Base-by-base conservation (phyloP, 2,888 invertebrate genomes). In the Drosophila pegasa region DNA sequence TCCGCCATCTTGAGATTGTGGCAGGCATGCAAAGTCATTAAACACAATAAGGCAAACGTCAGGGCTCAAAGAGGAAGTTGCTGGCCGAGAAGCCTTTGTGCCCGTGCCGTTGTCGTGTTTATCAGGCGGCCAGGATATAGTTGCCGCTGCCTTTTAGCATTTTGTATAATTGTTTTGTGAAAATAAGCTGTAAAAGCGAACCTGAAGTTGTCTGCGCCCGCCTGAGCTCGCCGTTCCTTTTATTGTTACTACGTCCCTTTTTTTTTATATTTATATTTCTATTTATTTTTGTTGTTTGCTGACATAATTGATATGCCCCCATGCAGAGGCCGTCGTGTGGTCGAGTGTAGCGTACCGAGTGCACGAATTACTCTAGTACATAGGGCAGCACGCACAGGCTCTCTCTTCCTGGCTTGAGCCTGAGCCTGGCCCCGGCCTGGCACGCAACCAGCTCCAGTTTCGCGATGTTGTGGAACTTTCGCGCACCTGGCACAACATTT, bases 261-360 rank as follows among this genome's bases (percentile, higher is more conserved):
- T 25, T 2, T 47, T 50, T 5, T 25, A 31, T 22, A 8, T n/a
- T 31, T 35, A n/a, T 33, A 45, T 33, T 68, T 45, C 27, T 45
- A n/a, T 56, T 63, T 41, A 43, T 31, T 25, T 59, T 58, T 63
- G 38, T 16, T 68, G 37, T 69, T 55, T 63, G 74, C 83, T 80
- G 85, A 80, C 85, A 85, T 87, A 85, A 87, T 87, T 85, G 86
- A 87, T 85, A 85, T 85, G 70, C 67, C 83, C 83, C 75, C 61
- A 54, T 41, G 35, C 63, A 59, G 67, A 27, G 45, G 22, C 63
- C 76, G 38, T 58, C 75, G 70, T 74, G 73, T 41, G 70, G 38
- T 47, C 52, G 51, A 33, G 48, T 45, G 37, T 41, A n/a, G n/a
- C n/a, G 27, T 62, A 37, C 43, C 25, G 37, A 52, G 18, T 47